Conservation (phyloP, 2,888 invertebrate genomes). For the Lottia gigantea region DNA sequence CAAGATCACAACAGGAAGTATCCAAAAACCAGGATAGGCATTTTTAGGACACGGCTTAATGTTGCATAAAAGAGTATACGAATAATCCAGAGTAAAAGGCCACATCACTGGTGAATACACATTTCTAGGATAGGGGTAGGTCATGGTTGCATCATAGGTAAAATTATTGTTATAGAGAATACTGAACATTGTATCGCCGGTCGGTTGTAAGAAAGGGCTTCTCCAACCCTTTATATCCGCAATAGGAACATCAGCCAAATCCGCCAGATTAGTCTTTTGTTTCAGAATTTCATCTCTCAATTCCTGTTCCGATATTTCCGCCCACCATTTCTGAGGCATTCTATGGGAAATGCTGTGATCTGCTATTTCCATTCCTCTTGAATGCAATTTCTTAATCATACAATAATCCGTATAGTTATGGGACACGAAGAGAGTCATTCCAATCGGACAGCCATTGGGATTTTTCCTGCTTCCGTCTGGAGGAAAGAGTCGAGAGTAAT, state of each 20-base stretch:
- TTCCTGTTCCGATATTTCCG: constrained; percentile 69
- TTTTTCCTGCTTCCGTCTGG: constrained; percentile 69
- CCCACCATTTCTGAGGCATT: constrained; percentile 74
- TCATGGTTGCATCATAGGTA: constrained; percentile 55
- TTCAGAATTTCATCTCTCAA: constrained; percentile 47
- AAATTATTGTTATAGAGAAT: constrained; percentile 77
- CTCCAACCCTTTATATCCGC: constrained; percentile 54
- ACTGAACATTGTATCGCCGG: constrained; percentile 79
- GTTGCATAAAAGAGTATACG: constrained; percentile 57
- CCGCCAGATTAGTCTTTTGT: constrained; percentile 51
- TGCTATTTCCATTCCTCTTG: constrained; percentile 53
- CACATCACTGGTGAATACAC: constrained; percentile 88
- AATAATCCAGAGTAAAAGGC: constrained; percentile 91
- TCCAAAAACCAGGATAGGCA: constrained; percentile 74
- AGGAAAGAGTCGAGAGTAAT: constrained; percentile 37
- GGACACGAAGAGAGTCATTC: constrained; percentile 97
- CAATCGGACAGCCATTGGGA: constrained; percentile 76
- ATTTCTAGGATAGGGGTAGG: constrained; percentile 78
- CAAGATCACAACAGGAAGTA: constrained; percentile 73
- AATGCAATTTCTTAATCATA: constrained; percentile 72
- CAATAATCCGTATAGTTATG: constrained; percentile 99
- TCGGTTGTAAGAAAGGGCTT: constrained; percentile 55
- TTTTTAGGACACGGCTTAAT: constrained; percentile 56
- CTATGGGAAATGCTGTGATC: constrained; percentile 55
- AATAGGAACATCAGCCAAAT: constrained; percentile 67